These are phyloP conservation scores for Esperia sulphurella DNA, from an alignment of 2,888 invertebrate species.

Conservation along the genomic window DNA sequence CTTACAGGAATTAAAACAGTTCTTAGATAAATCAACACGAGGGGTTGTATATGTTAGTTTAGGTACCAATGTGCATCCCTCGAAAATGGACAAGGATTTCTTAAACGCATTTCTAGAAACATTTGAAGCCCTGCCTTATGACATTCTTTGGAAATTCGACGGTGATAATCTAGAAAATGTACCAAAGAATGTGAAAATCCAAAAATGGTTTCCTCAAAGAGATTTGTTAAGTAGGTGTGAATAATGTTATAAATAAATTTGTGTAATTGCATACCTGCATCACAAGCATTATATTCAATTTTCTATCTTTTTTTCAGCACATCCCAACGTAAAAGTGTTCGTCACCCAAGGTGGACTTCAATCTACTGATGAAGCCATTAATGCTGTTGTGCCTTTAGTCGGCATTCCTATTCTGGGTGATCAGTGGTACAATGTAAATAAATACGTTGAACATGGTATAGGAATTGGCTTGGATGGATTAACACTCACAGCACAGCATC, in stretches of 20 bases:
- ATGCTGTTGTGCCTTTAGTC: constrained; percentile 49
- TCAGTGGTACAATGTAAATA: constrained; percentile 48
- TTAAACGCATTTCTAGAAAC: constrained; percentile 23
- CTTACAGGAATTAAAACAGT: constrained; percentile 29
- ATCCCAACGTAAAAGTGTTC: constrained; percentile 61
- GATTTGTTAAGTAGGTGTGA: constrained; percentile 25
- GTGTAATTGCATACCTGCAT: too few relatives aligned
- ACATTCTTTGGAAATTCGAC: constrained; percentile 34
- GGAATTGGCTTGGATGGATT: constrained; percentile 33
- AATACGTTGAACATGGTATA: constrained; percentile 30
- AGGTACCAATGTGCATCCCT: constrained; percentile 27
- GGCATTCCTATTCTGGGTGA: constrained; percentile 55
- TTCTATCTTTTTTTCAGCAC: constrained; percentile 36
- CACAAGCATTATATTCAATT: too few relatives aligned
- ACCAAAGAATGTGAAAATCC: constrained; percentile 25
- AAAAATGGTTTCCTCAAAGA: constrained; percentile 34
- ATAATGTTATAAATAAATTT: too few relatives aligned
- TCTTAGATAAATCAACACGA: constrained; percentile 23
- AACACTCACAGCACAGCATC: constrained; percentile 22
- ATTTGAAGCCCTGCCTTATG: constrained; percentile 25
- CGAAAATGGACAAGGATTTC: constrained; percentile 22
- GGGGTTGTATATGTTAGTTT: constrained; percentile 34
- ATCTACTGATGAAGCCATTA: constrained; percentile 58
- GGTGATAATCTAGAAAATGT: constrained; percentile 17
- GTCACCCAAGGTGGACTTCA: constrained; percentile 63